Percentiles rank a stretch among this genome's conserved stretches.
Conservation (phyloP, 2,888 invertebrate species). For the Aphrophora alni region DNA sequence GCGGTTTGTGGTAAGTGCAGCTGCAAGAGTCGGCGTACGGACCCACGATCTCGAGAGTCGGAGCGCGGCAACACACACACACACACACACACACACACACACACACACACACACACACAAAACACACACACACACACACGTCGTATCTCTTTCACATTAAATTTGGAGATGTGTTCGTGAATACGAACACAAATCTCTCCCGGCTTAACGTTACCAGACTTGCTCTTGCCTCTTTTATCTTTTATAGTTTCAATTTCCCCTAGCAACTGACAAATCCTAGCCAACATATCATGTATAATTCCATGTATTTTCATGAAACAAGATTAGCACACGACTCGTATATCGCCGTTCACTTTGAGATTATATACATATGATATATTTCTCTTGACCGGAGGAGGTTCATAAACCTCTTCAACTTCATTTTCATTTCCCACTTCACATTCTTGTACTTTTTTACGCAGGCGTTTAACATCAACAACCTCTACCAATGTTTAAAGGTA, state of each 20-base stretch:
- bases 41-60: too few species aligned
- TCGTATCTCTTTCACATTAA: conserved; percentile 43
- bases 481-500: conserved; percentile 23
- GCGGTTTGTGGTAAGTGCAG: too few species aligned
- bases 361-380: conserved; percentile 28
- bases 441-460: background rate
- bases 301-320: conserved; percentile 35
- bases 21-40: too few species aligned
- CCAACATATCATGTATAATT: conserved; percentile 35
- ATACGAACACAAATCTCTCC: conserved; percentile 32
- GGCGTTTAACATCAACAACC: conserved; percentile 21
- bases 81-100: too few species aligned
- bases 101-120: too few species aligned
- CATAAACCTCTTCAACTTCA: too few species aligned
- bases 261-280: conserved; percentile 36
- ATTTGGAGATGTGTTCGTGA: conserved; percentile 29
- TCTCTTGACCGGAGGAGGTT: too few species aligned
- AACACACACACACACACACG: too few species aligned
- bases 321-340: conserved; percentile 17
- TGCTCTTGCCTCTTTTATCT: conserved; percentile 41
- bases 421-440: background rate
- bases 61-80: too few species aligned
- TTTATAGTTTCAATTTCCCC: conserved; percentile 39
- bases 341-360: conserved; percentile 26
- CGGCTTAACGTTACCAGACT: conserved; percentile 36